These are phyloP conservation scores for Istiophorus platypterus DNA, from an alignment of 2,113 vertebrate genomes.

Conservation along the genomic window DNA sequence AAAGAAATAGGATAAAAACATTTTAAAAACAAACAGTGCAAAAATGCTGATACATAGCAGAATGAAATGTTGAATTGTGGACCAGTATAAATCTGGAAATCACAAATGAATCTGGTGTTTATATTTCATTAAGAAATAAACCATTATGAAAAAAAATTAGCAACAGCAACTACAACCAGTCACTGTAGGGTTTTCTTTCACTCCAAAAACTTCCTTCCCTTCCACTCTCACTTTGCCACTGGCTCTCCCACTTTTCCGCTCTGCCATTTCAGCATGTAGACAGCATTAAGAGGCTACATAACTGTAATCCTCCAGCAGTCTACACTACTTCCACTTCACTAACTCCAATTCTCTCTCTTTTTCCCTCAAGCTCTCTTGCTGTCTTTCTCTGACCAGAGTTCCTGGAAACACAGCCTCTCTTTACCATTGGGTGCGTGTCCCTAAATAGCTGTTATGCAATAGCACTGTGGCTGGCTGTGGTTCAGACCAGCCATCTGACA, in stretches of 20 bases:
- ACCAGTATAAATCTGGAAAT: not conserved
- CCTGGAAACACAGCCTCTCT: constrained; percentile 47
- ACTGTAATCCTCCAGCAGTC: constrained; percentile 39
- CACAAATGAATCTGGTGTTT: not conserved
- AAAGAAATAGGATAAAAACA: not conserved
- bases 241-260: constrained; percentile 14
- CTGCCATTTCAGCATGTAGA: constrained; percentile 27
- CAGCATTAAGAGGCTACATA: constrained; percentile 3
- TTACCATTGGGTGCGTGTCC: constrained; percentile 22
- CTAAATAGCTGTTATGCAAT: constrained; percentile 73
- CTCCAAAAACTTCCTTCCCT: constrained; percentile 3
- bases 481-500: constrained; percentile 48
- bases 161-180: not conserved
- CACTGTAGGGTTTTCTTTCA: not conserved
- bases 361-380: constrained; percentile 9
- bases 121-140: not conserved
- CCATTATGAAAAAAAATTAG: not conserved
- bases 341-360: constrained; percentile 3
- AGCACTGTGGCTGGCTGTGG: constrained; percentile 46
- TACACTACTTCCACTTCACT: constrained; percentile 8
- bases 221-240: constrained; percentile 1
- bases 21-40: not conserved
- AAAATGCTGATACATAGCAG: not conserved
- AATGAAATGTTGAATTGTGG: not conserved
- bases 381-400: constrained; percentile 15